Base-by-base conservation (phyloP, 2,797 vertebrate species). In the Luscinia luscinia region DNA sequence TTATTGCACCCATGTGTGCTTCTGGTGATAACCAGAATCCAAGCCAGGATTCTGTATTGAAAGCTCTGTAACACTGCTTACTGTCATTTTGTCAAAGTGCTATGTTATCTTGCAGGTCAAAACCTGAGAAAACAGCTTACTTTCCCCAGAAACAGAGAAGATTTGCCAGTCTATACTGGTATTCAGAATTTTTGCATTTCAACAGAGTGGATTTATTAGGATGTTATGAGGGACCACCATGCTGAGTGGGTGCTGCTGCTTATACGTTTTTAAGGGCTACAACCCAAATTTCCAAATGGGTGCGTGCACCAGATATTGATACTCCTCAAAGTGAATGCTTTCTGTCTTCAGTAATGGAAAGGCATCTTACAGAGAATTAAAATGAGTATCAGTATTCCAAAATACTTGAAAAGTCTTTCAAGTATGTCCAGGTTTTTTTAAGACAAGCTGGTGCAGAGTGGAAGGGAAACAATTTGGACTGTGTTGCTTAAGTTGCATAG, bases 381-480 rank as follows among this genome's bases (percentile, higher is more conserved):
- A 66, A 36, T 46, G 9, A 5, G 9, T 70, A 87, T 80, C 48
- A 40, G 16, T 57, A 48, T 63, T 81, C 20, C 23, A 68, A 13
- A 79, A 54, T 62, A 73, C 38, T 73, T 79, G 43, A 27, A 64
- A 76, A 57, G 23, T 75, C 18, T 24, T 82, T 75, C 46, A 43
- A 23, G 57, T 45, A 38, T 0, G 0, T 48, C 12, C 5, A 55
- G n/a, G 1, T 15, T 59, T 52, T 61, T 64, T 72, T 77, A 17
- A 46, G 40, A 61, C 32, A 86, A 68, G 40, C 27, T 76, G 40
- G 30, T 74, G 12, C 68, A 74, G n/a, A 67, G 36, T 30, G 28
- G 46, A 90, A 48, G 15, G 32, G 15, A 90, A 88, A 41, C 30
- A 38, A 6, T 15, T 32, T 51, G 52, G n/a, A 32, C 18, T 66